A percentile compares a stretch with the other conserved stretches of the same genome.
phyloP scores from a whole-genome alignment of 2,797 vertebrate species.

The Fistularia tabacaria region DNA sequence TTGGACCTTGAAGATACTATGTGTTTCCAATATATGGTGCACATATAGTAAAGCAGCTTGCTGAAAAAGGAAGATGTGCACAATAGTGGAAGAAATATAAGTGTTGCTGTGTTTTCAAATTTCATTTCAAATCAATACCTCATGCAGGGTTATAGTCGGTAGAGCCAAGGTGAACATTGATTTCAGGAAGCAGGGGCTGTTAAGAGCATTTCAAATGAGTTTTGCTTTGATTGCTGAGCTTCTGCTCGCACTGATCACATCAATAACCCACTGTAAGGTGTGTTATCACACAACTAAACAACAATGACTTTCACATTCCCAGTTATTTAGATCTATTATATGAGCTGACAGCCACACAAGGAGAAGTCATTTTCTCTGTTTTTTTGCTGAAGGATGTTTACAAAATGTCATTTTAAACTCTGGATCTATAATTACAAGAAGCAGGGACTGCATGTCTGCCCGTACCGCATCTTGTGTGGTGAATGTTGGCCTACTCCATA shows the following conservation, averaged over 20 bases:
- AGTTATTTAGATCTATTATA: slow-evolving; percentile 7
- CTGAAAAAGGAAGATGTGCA: background rate
- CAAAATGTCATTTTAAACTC: slow-evolving; percentile 23
- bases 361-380: background rate
- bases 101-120: slow-evolving; percentile 21
- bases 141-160: slow-evolving; percentile 45
- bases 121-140: slow-evolving; percentile 47
- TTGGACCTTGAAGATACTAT: background rate
- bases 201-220: slow-evolving; percentile 53
- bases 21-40: background rate
- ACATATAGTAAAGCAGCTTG: background rate
- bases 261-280: slow-evolving; percentile 21
- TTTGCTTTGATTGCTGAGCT: slow-evolving; percentile 37
- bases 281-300: slow-evolving; percentile 25
- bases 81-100: slow-evolving; percentile 20
- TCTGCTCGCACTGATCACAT: slow-evolving; percentile 18
- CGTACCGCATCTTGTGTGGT: slow-evolving; percentile 36
- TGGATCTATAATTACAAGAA: slow-evolving; percentile 36
- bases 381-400: slow-evolving; percentile 36
- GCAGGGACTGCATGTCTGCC: slow-evolving; percentile 7
- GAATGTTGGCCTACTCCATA: slow-evolving; percentile 14
- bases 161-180: slow-evolving; percentile 66
- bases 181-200: slow-evolving; percentile 35
- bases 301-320: slow-evolving; percentile 13
- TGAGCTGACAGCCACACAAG: background rate